Evolutionary conservation across 2,888 invertebrate species (phyloP), one percentile per base, ranked within the genome.

Genomic region (Stenurella melanura): DNA sequence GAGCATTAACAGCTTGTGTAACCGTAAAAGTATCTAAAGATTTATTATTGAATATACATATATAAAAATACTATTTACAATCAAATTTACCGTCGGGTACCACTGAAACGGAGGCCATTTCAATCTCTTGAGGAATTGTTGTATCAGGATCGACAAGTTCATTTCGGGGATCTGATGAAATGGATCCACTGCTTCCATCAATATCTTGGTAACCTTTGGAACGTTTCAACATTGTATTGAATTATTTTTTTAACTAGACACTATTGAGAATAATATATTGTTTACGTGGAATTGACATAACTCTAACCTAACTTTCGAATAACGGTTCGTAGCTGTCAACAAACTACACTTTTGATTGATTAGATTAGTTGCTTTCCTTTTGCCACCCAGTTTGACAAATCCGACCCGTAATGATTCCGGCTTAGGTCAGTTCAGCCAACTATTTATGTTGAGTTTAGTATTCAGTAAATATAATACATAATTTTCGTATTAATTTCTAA

Each of bases 1-100:
- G 91, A 0, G 95, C 94, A 90, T 96, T 96, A 19, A 96, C 96
- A 54, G 96, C 96, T 90, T 96, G 96, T 68, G 95, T 94, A 7
- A 96, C 95, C 10, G 96, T 96, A 86, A 95, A 96, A 54, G 96
- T 96, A 88, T 96, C 96, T 96, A 89, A 75, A 90, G 70, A 73
- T 75, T 7, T 5, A 69, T 54, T 42, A 26, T 3, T 19, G 0
- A 15, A 15, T 19, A 21, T 58, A 12, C 12, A 12, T 58, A 26
- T 19, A 30, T 12, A 42, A 64, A n/a, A 64, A n/a, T 34, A 10
- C n/a, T 2, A 15, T 17, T 2, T 1, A 21, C 12, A 67, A 50
- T 18, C 21, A n/a, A 17, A 50, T 50, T 50, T 91, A 95, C 95
- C 95, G 90, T 95, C 95, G 80, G 95, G 95, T 30, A 95, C 94